Base-by-base conservation (phyloP, 2,888 invertebrate species). In the Epistrophe grossulariae region DNA sequence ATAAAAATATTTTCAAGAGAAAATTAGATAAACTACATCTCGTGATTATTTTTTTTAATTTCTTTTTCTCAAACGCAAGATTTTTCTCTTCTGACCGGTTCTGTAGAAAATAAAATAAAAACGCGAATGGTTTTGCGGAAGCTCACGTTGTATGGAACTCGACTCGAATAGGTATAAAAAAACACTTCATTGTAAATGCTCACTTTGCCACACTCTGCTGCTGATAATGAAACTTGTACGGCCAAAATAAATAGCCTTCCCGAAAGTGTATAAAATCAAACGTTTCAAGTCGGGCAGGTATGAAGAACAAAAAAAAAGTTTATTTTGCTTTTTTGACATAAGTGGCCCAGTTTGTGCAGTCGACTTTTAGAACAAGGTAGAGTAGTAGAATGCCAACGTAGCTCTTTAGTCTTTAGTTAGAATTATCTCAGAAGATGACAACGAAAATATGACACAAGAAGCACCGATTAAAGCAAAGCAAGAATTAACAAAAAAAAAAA, bases 311-410 rank as follows among this genome's bases (percentile, higher is more conserved):
- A 79, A 79, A n/a, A 45, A 79, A 79, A 79, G 66, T 76, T 79
- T 83, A 83, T 79, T 83, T 79, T 76, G 76, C 76, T 83, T 76
- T 70, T 87, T 83, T 87, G 87, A 87, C 87, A 72, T 66, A 79
- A 87, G 87, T 87, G 87, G 87, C 87, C 83, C 87, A 87, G 87
- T 87, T 87, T 87, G 66, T 87, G 83, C 83, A 83, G 72, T 60
- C 83, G 71, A 87, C 80, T 80, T 76, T 55, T 80, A 76, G 79
- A 81, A 78, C 68, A 81, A 81, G 81, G 85, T 85, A 81, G 68
- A 60, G 13, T 15, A 60, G 40, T 77, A 84, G 77, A 78, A 81
- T 82, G 82, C 87, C 87, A 83, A 87, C 87, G 83, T 79, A 83
- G 87, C 87, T 87, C 71, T 74, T 85, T 78, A 80, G 64, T 87